Conservation (phyloP, 2,113 vertebrate species). For the Cephalopterus ornatus region DNA sequence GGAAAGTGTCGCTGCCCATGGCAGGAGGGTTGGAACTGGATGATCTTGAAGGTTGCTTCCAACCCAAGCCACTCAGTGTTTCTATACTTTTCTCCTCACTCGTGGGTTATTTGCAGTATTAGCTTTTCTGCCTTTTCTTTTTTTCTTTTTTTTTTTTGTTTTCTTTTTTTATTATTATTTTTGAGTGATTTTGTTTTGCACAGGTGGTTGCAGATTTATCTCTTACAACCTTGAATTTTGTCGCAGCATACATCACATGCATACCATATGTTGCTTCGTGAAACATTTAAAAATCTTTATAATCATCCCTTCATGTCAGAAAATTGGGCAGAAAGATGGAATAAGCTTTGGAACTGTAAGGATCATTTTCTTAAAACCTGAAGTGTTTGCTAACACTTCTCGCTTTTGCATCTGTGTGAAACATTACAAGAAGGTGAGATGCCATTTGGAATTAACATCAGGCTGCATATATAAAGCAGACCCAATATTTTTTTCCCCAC, state of each 20-base stretch:
- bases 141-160: too few relatives aligned
- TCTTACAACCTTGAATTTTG: not conserved
- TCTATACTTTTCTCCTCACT: not conserved
- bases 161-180: not conserved
- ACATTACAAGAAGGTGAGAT: not conserved
- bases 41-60: not conserved
- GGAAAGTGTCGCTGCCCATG: not conserved
- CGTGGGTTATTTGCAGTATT: not conserved
- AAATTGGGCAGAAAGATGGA: not conserved
- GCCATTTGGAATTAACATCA: not conserved
- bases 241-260: not conserved
- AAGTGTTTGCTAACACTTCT: not conserved
- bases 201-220: not conserved
- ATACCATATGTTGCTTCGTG: not conserved
- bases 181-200: not conserved
- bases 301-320: not conserved
- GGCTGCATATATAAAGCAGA: not conserved
- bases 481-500: not conserved
- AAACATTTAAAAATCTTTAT: not conserved
- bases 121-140: not conserved
- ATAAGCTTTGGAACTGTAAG: not conserved
- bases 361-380: not conserved
- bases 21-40: not conserved
- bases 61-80: not conserved
- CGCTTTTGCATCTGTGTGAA: fast-evolving